Percentiles rank a stretch among this genome's conserved stretches.
Conservation (phyloP, 2,888 invertebrate species). For the Cybosia mesomella region DNA sequence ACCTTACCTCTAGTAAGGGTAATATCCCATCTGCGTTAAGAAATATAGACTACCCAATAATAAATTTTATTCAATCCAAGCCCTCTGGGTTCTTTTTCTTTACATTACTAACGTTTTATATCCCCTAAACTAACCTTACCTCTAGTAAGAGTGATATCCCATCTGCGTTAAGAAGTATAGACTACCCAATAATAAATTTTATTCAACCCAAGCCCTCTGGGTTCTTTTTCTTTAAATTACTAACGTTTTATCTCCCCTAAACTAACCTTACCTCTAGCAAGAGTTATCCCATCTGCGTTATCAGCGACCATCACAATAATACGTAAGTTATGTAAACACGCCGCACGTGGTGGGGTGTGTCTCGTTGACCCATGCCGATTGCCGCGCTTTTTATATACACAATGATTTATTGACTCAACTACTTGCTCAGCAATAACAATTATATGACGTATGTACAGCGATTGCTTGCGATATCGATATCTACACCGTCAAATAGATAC, state of each 20-base stretch:
- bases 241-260: slow-evolving; percentile 8
- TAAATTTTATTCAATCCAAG: too few species aligned
- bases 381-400: slow-evolving; percentile 50
- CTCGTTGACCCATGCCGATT: slow-evolving; percentile 51
- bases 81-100: too few species aligned
- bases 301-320: slow-evolving; percentile 20
- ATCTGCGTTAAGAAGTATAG: too few species aligned
- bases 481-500: slow-evolving; percentile 4
- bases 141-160: too few species aligned
- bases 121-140: too few species aligned
- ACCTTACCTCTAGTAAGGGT: too few species aligned
- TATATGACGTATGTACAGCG: slow-evolving; percentile 46
- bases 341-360: slow-evolving; percentile 59
- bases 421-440: slow-evolving; percentile 32
- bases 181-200: too few species aligned
- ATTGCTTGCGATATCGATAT: slow-evolving; percentile 3
- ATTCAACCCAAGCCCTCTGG: too few species aligned
- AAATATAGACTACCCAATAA: too few species aligned
- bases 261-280: slow-evolving; percentile 21
- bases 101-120: too few species aligned
- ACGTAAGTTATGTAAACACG: slow-evolving; percentile 41
- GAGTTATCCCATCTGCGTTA: slow-evolving; percentile 4
- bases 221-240: too few species aligned
- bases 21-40: too few species aligned
- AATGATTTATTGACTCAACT: slow-evolving; percentile 19